Evolutionary conservation across 2,797 vertebrate species (phyloP).

Genomic region (Aulostomus chinensis): DNA sequence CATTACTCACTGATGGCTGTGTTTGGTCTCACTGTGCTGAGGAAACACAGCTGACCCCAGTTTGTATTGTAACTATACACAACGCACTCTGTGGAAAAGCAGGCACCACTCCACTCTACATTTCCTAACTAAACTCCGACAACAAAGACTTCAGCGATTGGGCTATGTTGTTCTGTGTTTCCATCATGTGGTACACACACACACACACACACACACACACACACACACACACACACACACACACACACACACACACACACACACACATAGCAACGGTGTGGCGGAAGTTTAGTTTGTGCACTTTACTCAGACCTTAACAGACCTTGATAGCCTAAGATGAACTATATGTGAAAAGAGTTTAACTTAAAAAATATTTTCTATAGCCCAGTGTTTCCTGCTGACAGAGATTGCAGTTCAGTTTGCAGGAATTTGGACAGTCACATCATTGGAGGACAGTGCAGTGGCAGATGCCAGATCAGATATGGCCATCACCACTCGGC

Average conservation of each 20-base stretch:
- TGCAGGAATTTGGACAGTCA: conserved; percentile 9
- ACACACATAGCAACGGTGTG: no score
- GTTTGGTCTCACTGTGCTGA: conserved; percentile 56
- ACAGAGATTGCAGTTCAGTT: background rate
- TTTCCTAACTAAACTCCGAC: conserved; percentile 29
- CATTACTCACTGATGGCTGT: conserved; percentile 58
- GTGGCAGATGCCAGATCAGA: conserved; percentile 47
- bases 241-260: no score
- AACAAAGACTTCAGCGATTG: conserved; percentile 6
- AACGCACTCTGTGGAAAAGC: conserved; percentile 21
- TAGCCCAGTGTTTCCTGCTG: no score
- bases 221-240: no score
- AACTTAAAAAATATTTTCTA: no score
- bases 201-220: no score
- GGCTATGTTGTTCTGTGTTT: conserved; percentile 2
- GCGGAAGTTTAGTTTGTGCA: conserved; percentile 13
- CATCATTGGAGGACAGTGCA: conserved; percentile 12
- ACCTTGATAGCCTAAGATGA: conserved; percentile 39
- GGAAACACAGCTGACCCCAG: conserved; percentile 57
- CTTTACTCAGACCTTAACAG: conserved; percentile 31
- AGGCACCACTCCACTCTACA: conserved; percentile 19
- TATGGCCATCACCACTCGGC: conserved; percentile 36
- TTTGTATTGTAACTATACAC: conserved; percentile 51
- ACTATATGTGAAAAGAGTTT: conserved; percentile 8
- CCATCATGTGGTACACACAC: conserved; percentile 12